Evolutionary conservation across 2,888 invertebrate species (phyloP).

Genomic region (Tachina fera): DNA sequence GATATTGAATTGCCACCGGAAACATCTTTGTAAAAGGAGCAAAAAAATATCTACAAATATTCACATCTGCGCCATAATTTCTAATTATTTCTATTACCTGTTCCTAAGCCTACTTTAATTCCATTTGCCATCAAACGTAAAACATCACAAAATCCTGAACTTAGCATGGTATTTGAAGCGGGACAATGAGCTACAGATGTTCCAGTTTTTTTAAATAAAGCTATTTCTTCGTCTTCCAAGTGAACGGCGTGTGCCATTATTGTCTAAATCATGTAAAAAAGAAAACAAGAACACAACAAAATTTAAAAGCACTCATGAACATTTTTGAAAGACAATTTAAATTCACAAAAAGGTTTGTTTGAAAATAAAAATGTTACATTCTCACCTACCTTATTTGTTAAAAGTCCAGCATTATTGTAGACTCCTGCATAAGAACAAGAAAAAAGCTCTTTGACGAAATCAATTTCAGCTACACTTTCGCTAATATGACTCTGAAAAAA

Average conservation of each 20-base stretch:
- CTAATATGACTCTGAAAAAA: constrained; percentile 91
- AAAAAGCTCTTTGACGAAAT: constrained; percentile 85
- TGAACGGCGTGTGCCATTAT: constrained; percentile 94
- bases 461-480: constrained; percentile 90
- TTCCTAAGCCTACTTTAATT: constrained; percentile 92
- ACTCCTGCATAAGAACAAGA: constrained; percentile 88
- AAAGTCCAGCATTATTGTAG: constrained; percentile 89
- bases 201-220: constrained; percentile 85
- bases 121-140: constrained; percentile 86
- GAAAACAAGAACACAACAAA: neutral
- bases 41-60: neutral
- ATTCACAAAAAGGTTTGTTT: neutral
- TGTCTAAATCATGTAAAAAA: constrained; percentile 79
- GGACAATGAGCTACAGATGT: constrained; percentile 93
- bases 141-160: constrained; percentile 92
- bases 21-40: constrained; percentile 86
- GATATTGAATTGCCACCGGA: constrained; percentile 91
- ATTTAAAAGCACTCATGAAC: neutral
- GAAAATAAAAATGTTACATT: neutral
- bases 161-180: constrained; percentile 91
- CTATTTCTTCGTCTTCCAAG: constrained; percentile 88
- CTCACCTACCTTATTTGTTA: constrained; percentile 88
- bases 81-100: constrained; percentile 85
- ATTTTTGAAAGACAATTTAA: neutral
- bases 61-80: neutral